A percentile compares a stretch with the other conserved stretches of the same genome.
Evolutionary conservation across 2,888 invertebrate species (phyloP).

Genomic region (Melanotus villosus): DNA sequence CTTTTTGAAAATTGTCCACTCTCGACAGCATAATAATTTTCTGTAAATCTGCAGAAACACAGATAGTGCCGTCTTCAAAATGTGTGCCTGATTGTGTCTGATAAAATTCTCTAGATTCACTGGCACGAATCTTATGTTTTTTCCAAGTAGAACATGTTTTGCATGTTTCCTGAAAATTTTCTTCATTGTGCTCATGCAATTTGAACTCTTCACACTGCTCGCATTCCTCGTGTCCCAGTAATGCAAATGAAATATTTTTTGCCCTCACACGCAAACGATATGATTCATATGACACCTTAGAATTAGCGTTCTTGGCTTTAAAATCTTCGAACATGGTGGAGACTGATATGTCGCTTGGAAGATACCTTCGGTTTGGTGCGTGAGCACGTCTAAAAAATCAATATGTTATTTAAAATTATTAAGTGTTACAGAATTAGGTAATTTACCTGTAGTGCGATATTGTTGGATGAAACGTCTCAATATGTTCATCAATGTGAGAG

Average conservation of each 20-base stretch:
- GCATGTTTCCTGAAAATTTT: slow-evolving; percentile 40
- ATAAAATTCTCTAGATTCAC: slow-evolving; percentile 31
- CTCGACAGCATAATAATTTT: slow-evolving; percentile 28
- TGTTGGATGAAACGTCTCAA: no score
- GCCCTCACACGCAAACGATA: slow-evolving; percentile 39
- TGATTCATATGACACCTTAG: slow-evolving; percentile 45
- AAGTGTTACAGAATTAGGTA: no score
- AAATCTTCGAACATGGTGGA: slow-evolving; percentile 34
- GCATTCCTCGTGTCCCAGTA: slow-evolving; percentile 51
- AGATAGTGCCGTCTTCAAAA: slow-evolving; percentile 27
- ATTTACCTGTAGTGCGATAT: no score
- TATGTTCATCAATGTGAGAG: no score
- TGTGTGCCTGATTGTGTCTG: background rate
- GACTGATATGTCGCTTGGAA: slow-evolving; percentile 30
- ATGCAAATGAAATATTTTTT: slow-evolving; percentile 49
- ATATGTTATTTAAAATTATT: no score
- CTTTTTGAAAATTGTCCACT: slow-evolving; percentile 29
- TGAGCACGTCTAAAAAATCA: slow-evolving; percentile 20
- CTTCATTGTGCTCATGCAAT: slow-evolving; percentile 39
- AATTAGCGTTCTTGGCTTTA: slow-evolving; percentile 36
- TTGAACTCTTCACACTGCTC: slow-evolving; percentile 48
- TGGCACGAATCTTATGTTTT: slow-evolving; percentile 34
- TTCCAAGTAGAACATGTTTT: slow-evolving; percentile 26
- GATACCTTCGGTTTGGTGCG: slow-evolving; percentile 34
- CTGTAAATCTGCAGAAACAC: slow-evolving; percentile 43